These are phyloP conservation scores for Odontomachus brunneus DNA, from an alignment of 1,140 invertebrate genomes.

Conservation along the genomic window DNA sequence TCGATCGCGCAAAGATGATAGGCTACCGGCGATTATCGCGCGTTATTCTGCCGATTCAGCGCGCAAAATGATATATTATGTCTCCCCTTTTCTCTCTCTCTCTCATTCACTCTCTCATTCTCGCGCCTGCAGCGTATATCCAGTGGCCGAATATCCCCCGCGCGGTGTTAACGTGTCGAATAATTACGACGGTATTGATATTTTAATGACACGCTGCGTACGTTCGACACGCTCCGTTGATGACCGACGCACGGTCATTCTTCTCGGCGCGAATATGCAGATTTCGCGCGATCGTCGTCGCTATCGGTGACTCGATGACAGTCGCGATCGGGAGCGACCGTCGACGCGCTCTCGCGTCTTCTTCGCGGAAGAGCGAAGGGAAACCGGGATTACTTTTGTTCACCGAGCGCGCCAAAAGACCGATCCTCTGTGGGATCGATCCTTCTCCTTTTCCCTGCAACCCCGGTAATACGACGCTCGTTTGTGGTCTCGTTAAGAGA, in stretches of 20 bases:
- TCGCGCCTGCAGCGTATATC: background rate
- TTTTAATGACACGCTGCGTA: conserved; percentile 15
- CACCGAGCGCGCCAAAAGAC: conserved; percentile 42
- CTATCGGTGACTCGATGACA: no score
- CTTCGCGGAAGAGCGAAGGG: background rate
- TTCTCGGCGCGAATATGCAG: background rate
- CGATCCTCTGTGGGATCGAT: background rate
- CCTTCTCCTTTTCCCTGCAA: background rate
- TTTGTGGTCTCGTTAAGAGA: conserved; percentile 81
- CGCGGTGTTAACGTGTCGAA: background rate
- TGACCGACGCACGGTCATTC: background rate
- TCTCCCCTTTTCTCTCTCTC: no score
- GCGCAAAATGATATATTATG: background rate
- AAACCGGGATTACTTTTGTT: conserved; percentile 25
- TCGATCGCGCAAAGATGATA: conserved; percentile 10
- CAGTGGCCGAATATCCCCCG: conserved; percentile 3
- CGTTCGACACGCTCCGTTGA: background rate
- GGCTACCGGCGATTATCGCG: background rate
- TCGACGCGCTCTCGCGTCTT: background rate
- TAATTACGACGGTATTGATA: conserved; percentile 20
- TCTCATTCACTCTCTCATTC: no score
- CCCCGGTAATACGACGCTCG: conserved; percentile 78
- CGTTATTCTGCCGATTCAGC: background rate
- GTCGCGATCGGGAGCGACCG: background rate
- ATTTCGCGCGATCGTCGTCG: conserved; percentile 22